Base-by-base conservation (phyloP, 2,797 vertebrate species). In the Tokudaia tokunoshimensis region DNA sequence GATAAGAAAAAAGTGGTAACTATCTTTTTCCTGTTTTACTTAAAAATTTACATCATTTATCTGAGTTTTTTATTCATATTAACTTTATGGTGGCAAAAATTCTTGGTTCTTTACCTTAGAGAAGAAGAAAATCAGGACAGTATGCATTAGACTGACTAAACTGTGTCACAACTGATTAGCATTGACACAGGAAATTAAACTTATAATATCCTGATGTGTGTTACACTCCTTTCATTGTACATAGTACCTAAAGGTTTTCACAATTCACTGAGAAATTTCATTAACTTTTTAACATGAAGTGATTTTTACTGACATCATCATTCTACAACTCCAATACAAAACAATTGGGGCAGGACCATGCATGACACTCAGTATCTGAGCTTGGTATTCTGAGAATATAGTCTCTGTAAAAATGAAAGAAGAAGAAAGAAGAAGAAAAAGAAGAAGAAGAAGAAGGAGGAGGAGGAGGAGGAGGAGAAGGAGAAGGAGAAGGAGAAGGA, bases 11-110 rank as follows among this genome's bases (percentile, higher is more conserved):
- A 80, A 59, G 14, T 14, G 12, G 0, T 3, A 17, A 50, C 2
- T 70, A 22, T 89, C 8, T 6, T 12, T 55, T 94, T 91, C 15
- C 4, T 92, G 26, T 74, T 74, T 72, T 83, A 93, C 44, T 37
- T 81, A 14, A 59, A 72, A 37, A 19, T 8, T 1, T 44, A 20
- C 34, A n/a, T 17, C 3, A 75, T 52, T 57, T 67, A 6, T 85
- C 17, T 72, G 6, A 41, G 5, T 76, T 59, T 79, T 85, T 91
- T 44, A 79, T 57, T n/a, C 4, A 55, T 19, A 44, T 7, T 6
- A 50, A 8, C 12, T 92, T 24, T 88, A 3, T 41, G 29, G 10
- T 3, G 3, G 1, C 12, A 41, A 47, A n/a, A 17, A 47, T 41
- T 34, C 24, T 82, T 57, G 41, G 11, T n/a, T 61, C 9, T 22